These are phyloP conservation scores for Arnoldichthys spilopterus DNA, from an alignment of 2,797 vertebrate species.

Conservation along the genomic window DNA sequence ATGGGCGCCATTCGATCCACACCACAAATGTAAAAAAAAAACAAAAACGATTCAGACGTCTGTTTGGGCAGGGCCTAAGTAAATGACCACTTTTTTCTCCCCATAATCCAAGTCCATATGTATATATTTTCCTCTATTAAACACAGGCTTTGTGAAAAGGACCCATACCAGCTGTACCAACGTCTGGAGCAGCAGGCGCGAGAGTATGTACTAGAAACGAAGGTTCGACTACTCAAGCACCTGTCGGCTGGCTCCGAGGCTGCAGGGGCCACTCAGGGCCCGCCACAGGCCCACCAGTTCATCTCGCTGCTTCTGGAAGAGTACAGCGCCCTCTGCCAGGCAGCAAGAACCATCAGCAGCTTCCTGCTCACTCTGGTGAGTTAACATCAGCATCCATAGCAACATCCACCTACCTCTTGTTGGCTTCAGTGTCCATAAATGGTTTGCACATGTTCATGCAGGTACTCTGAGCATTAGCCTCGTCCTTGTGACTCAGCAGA, in stretches of 20 bases:
- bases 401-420: background rate
- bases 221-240: conserved; percentile 92
- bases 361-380: conserved; percentile 97
- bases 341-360: conserved; percentile 94
- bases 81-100: too few relatives aligned
- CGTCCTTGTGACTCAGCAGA: background rate
- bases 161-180: conserved; percentile 98
- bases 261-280: conserved; percentile 79
- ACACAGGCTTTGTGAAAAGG: conserved; percentile 92
- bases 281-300: conserved; percentile 94
- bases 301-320: conserved; percentile 95
- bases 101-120: too few relatives aligned
- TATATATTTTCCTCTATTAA: background rate
- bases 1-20: too few relatives aligned
- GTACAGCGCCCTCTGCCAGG: conserved; percentile 94
- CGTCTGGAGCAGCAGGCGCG: conserved; percentile 95
- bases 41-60: too few relatives aligned
- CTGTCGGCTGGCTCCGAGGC: conserved; percentile 86
- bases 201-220: conserved; percentile 97
- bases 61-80: too few relatives aligned
- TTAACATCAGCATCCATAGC: background rate
- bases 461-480: background rate
- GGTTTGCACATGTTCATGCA: background rate
- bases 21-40: too few relatives aligned
- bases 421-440: background rate